A percentile compares a stretch with the other conserved stretches of the same genome.
These are phyloP conservation scores for Lycia hirtaria DNA, from an alignment of 2,888 invertebrate species.

Conservation along the genomic window DNA sequence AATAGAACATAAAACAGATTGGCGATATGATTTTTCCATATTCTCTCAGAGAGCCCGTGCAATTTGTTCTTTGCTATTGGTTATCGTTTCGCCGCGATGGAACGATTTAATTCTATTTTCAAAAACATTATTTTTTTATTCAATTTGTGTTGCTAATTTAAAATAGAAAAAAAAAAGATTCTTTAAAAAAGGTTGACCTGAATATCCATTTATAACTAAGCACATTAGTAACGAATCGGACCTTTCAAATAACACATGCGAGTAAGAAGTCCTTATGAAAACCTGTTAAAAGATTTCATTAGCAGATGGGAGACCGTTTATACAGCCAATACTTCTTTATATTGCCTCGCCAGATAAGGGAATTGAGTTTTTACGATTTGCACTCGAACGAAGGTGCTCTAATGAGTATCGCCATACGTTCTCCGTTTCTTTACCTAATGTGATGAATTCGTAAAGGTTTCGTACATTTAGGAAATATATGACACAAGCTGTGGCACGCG, in stretches of 20 bases:
- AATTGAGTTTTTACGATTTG: constrained; percentile 38
- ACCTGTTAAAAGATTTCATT: constrained; percentile 21
- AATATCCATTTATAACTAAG: neutral
- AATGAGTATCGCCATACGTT: constrained; percentile 19
- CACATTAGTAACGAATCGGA: neutral
- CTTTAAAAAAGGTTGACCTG: too few species aligned
- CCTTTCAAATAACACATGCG: neutral
- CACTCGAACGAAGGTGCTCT: constrained; percentile 8
- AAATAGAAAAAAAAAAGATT: too few species aligned
- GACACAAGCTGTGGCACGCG: too few species aligned
- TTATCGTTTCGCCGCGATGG: too few species aligned
- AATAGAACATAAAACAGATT: too few species aligned
- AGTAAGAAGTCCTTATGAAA: neutral
- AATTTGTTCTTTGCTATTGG: too few species aligned
- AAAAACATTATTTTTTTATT: too few species aligned
- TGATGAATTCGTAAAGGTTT: constrained; percentile 5
- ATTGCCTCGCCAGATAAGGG: constrained; percentile 9
- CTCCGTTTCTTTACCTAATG: neutral
- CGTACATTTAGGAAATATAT: too few species aligned
- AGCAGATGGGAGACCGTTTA: constrained; percentile 14
- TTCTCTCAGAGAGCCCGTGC: too few species aligned
- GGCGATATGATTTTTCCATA: too few species aligned
- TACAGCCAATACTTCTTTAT: constrained; percentile 18
- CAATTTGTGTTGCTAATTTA: too few species aligned
- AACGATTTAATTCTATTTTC: too few species aligned